phyloP scores from a whole-genome alignment of 2,888 invertebrate genomes.

The Tachina fera region DNA sequence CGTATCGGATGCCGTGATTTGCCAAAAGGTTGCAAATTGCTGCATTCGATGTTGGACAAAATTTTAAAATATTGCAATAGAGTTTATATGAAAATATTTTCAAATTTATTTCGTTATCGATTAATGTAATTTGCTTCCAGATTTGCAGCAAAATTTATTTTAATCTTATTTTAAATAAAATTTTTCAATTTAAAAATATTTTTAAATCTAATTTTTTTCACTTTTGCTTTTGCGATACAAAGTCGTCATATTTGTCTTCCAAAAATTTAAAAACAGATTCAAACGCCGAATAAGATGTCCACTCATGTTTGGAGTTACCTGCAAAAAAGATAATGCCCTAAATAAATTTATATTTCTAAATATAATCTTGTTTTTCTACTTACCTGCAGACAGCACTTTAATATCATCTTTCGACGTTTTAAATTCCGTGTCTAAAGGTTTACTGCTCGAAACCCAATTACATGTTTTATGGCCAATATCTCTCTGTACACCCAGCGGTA shows the following conservation, averaged over 20 bases:
- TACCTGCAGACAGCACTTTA: conserved; percentile 86
- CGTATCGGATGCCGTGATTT: no score
- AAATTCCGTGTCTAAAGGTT: conserved; percentile 84
- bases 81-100: no score
- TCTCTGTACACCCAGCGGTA: conserved; percentile 71
- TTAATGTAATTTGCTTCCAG: background rate
- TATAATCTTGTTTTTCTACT: background rate
- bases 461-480: conserved; percentile 81
- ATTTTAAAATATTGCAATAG: no score
- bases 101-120: no score
- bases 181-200: background rate
- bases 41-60: no score
- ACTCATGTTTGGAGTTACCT: conserved; percentile 87
- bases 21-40: no score
- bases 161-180: background rate
- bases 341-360: background rate
- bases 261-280: conserved; percentile 87
- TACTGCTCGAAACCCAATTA: conserved; percentile 86
- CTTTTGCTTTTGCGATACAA: conserved; percentile 52
- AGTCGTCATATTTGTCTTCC: conserved; percentile 80
- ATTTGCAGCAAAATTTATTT: conserved; percentile 6
- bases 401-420: conserved; percentile 84
- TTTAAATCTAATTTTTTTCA: conserved; percentile 52
- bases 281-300: conserved; percentile 87
- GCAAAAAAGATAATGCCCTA: conserved; percentile 75